Evolutionary conservation across 1,140 invertebrate species (phyloP), one percentile per base, ranked within the genome.

Genomic region (Ostrea edulis): DNA sequence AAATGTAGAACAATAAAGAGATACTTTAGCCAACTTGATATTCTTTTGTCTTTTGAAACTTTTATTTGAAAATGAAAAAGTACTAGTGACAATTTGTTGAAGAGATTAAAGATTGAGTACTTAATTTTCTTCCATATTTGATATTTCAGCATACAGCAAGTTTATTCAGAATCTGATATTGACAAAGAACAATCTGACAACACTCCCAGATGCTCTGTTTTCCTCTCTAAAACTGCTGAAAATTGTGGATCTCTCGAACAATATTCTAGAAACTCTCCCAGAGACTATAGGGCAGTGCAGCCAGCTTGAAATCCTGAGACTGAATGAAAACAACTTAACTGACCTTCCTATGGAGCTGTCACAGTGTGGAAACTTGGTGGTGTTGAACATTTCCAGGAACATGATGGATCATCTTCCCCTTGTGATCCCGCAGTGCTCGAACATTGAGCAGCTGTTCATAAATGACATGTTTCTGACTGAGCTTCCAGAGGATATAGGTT

Each of bases 401-500:
- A 54, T 88, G 68, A 92, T 94, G 81, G 82, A 86, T 14, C 85
- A 77, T 65, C 20, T 91, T 1, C 89, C 90, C 0, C 17, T 51
- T 12, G 91, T 90, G 17, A 82, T 94, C 1, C 68, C 89, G 8
- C 90, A 92, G 84, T 68, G 93, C 25, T 90, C 86, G 4, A 86
- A 82, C 8, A 85, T 94, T 12, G 85, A 86, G 20, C 89, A 90
- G 52, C 89, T 94, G 12, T 88, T 89, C 52, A 87, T 90, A 8
- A 89, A 90, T 84, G 87, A 91, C 58, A 90, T 93, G 71, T 86
- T 91, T 52, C 81, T 93, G 71, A 90, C 85, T 11, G 52, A 51
- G 3, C 81, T 94, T 65, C 92, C 93, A 11, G 93, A 93, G 35
- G 87, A 92, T 68, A 91, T 94, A 65, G 92, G 93, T 51, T 88